Conservation (phyloP, 2,797 vertebrate genomes). For the Rhinella marina region DNA sequence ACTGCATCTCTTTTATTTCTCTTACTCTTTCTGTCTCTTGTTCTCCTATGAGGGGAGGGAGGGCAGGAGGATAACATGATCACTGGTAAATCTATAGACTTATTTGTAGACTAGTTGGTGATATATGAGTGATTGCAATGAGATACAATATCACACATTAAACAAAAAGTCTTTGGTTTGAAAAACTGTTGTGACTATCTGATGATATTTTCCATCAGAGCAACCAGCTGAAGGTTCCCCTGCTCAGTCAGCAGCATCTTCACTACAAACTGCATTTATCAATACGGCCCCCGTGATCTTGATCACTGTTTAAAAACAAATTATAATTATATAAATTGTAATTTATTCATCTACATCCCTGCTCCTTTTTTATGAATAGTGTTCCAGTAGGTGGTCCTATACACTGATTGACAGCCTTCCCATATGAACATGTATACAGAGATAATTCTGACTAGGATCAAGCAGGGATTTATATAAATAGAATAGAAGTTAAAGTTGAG, state of each 20-base stretch:
- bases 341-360: no score
- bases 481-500: no score
- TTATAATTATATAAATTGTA: no score
- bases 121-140: background rate
- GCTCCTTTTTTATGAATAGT: no score
- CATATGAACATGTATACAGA: no score
- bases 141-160: background rate
- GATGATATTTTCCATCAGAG: background rate
- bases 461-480: no score
- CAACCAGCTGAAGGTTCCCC: background rate
- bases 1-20: background rate
- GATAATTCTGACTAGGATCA: no score
- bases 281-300: background rate
- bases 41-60: background rate
- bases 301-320: background rate
- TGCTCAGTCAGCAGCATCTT: background rate
- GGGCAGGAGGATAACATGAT: background rate
- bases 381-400: no score
- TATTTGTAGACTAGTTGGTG: background rate
- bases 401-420: no score
- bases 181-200: background rate
- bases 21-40: background rate
- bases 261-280: background rate
- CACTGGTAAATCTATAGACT: background rate
- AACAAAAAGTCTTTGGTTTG: background rate